A percentile compares a stretch with the other conserved stretches of the same genome.
phyloP scores from a whole-genome alignment of 2,888 invertebrate genomes.

The Dolichomitus sp. region DNA sequence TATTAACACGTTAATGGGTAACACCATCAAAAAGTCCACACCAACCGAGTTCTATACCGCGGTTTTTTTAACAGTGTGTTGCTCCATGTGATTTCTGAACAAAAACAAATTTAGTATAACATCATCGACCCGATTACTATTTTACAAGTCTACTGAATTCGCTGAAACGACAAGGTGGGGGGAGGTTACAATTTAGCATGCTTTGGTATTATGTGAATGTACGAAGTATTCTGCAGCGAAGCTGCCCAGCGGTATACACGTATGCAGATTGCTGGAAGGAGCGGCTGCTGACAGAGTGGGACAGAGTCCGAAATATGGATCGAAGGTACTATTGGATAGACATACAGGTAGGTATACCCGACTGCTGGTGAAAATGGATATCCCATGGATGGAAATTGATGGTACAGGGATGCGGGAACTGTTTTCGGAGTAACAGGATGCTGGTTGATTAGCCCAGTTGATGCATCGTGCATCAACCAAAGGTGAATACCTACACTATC shows the following conservation, averaged over 20 bases:
- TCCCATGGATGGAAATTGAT: constrained; percentile 45
- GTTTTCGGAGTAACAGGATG: constrained; percentile 47
- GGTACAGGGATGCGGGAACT: constrained; percentile 34
- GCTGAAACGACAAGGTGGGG: not conserved
- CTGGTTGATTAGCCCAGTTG: constrained; percentile 32
- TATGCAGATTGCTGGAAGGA: constrained; percentile 57
- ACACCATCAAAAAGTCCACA: too few species aligned
- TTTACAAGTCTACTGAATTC: not conserved
- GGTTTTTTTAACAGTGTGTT: too few species aligned
- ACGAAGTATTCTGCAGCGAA: not conserved
- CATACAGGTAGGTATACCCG: constrained; percentile 30
- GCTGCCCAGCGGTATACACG: constrained; percentile 33
- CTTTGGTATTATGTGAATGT: not conserved
- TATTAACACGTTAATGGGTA: too few species aligned
- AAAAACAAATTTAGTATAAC: too few species aligned
- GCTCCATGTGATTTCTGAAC: too few species aligned
- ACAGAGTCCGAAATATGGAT: constrained; percentile 5
- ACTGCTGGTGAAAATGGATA: constrained; percentile 40
- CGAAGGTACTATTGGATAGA: constrained; percentile 38
- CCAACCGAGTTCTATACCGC: too few species aligned
- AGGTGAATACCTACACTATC: constrained; percentile 18
- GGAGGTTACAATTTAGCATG: not conserved
- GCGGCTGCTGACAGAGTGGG: constrained; percentile 34
- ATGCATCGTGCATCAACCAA: constrained; percentile 38
- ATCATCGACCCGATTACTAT: not conserved